Base-by-base conservation (phyloP, 2,888 invertebrate species). In the Stenodera caucasica region DNA sequence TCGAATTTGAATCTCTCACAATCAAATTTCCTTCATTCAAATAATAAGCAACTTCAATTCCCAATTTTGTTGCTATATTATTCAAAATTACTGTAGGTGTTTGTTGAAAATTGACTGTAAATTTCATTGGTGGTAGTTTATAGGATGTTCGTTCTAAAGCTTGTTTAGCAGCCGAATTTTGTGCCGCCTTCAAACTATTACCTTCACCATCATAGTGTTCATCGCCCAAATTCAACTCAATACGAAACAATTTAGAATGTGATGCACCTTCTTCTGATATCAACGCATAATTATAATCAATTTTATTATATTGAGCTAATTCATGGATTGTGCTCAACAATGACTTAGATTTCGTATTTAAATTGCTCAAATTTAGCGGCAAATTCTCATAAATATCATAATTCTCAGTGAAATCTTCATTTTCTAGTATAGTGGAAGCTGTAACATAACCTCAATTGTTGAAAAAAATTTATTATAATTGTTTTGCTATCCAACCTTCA, bases 11-110 rank as follows among this genome's bases (percentile, higher is more conserved):
- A 61, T 69, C 62, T 14, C 58, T 37, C 30, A 21, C 40, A 26
- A 45, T 23, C 11, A 15, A 23, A 29, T 51, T 59, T n/a, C 61
- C 54, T 21, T 60, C 65, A 9, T 66, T 45, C 23, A 67, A 56
- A 30, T 57, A 59, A 65, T 78, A 79, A 18, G 66, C 68, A 52
- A 78, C 73, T 40, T 64, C 63, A 45, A 77, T 61, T 1, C 76
- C 78, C 21, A 77, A 65, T 68, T 77, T 77, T 15, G 67, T 57
- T 8, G 74, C 74, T 32, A 79, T 52, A 64, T 77, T 78, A 63
- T 79, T 79, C 30, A 79, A 65, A 35, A 72, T 53, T 29, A 77
- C 77, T 8, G 77, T 76, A 9, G 78, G 78, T 18, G 78, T 76
- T 55, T 70, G 57, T 37, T 67, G 65, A 49, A 67, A 61, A 49